Evolutionary conservation across 2,888 invertebrate species (phyloP).

Genomic region (Taenaris catops): DNA sequence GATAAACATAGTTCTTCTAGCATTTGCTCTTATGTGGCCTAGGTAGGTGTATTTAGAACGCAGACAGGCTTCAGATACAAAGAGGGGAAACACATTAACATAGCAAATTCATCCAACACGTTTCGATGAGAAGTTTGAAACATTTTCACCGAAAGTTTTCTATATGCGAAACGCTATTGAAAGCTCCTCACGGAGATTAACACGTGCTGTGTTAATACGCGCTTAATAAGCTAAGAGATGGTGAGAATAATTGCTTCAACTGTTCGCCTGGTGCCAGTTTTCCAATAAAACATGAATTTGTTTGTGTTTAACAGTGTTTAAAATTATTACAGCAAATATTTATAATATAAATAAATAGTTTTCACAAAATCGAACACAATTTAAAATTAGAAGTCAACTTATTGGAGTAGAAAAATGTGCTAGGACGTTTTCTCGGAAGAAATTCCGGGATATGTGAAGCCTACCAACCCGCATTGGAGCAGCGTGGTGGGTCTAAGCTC

Average conservation of each 20-base stretch:
- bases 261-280: too few relatives aligned
- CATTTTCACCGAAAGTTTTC: constrained; percentile 73
- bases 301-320: too few relatives aligned
- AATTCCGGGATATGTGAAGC: too few relatives aligned
- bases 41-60: constrained; percentile 41
- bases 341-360: too few relatives aligned
- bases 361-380: too few relatives aligned
- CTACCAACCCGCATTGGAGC: too few relatives aligned
- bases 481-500: too few relatives aligned
- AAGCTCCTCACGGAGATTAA: constrained; percentile 71
- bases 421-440: too few relatives aligned
- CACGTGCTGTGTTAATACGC: constrained; percentile 64
- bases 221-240: constrained; percentile 32
- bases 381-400: too few relatives aligned
- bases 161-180: constrained; percentile 71
- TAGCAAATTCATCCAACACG: constrained; percentile 54
- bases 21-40: constrained; percentile 11
- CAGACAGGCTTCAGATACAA: constrained; percentile 62
- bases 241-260: neutral
- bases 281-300: too few relatives aligned
- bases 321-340: too few relatives aligned
- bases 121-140: constrained; percentile 62
- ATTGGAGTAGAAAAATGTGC: too few relatives aligned
- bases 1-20: constrained; percentile 24
- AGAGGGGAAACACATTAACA: constrained; percentile 73